phyloP scores from a whole-genome alignment of 2,888 invertebrate species.

The Blastobasis lacticolella region DNA sequence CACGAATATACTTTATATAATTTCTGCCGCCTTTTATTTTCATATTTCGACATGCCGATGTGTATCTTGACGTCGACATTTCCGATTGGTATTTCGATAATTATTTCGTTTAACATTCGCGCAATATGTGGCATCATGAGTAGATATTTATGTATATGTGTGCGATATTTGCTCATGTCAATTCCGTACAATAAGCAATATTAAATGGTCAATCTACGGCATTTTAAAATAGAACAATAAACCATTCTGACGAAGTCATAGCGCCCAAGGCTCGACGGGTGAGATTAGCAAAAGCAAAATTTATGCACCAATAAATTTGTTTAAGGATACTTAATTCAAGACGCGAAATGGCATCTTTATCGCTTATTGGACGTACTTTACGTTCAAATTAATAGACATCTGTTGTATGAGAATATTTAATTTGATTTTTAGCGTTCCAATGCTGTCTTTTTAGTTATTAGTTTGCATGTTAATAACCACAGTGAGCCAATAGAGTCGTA shows the following conservation, averaged over 20 bases:
- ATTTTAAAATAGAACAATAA: constrained; percentile 8
- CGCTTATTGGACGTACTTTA: constrained; percentile 13
- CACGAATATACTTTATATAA: not conserved
- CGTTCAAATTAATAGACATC: constrained; percentile 11
- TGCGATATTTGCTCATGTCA: too few species aligned
- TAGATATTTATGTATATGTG: too few species aligned
- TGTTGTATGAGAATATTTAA: constrained; percentile 3
- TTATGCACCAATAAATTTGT: constrained; percentile 19
- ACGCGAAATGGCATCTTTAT: constrained; percentile 13
- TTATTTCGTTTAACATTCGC: too few species aligned
- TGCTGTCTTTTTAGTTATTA: not conserved
- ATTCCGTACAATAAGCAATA: too few species aligned
- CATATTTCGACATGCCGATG: too few species aligned
- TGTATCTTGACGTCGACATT: too few species aligned
- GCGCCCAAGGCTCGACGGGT: constrained; percentile 9
- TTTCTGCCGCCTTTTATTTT: too few species aligned
- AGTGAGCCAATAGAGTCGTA: constrained; percentile 5
- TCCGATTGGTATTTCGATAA: too few species aligned
- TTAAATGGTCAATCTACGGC: not conserved
- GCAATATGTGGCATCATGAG: too few species aligned
- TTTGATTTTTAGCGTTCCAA: constrained; percentile 3
- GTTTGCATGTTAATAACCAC: constrained; percentile 2
- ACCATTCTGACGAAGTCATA: constrained; percentile 5
- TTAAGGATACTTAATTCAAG: constrained; percentile 13
- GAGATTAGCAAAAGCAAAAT: constrained; percentile 14